These are phyloP conservation scores for Boloria euphrosyne DNA, from an alignment of 2,888 invertebrate species.

Conservation along the genomic window DNA sequence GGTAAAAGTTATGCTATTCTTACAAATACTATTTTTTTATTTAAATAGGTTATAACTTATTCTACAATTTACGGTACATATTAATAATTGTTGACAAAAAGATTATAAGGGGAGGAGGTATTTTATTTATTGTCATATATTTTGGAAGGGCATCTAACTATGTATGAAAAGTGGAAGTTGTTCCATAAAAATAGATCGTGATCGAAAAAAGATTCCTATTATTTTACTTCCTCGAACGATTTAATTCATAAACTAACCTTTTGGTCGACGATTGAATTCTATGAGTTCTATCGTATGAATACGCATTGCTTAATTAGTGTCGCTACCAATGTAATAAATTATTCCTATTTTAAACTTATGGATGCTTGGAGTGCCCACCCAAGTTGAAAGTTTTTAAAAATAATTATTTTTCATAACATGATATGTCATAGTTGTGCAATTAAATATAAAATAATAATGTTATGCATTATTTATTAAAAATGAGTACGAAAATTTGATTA, in stretches of 20 bases:
- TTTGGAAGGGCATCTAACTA: no score
- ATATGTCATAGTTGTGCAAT: constrained; percentile 4
- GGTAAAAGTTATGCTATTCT: no score
- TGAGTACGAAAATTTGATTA: no score
- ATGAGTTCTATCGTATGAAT: constrained; percentile 22
- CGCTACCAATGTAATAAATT: constrained; percentile 23
- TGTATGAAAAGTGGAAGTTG: no score
- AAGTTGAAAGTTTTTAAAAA: constrained; percentile 18
- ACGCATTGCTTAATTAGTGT: constrained; percentile 26
- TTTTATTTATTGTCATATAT: no score
- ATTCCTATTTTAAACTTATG: neutral
- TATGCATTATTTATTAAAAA: no score
- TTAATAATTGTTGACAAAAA: no score
- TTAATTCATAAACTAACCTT: constrained; percentile 3
- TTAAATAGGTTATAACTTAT: no score
- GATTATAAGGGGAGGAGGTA: no score
- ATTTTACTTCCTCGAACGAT: neutral
- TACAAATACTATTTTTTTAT: no score
- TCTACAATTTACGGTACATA: no score
- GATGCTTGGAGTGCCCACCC: constrained; percentile 25
- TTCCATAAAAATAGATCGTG: no score
- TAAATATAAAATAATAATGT: neutral
- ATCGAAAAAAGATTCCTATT: neutral
- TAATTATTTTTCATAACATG: neutral
- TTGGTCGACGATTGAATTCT: constrained; percentile 1